Evolutionary conservation across 2,888 invertebrate species (phyloP), one percentile per base, ranked within the genome.

Genomic region (Tenodera sinensis): DNA sequence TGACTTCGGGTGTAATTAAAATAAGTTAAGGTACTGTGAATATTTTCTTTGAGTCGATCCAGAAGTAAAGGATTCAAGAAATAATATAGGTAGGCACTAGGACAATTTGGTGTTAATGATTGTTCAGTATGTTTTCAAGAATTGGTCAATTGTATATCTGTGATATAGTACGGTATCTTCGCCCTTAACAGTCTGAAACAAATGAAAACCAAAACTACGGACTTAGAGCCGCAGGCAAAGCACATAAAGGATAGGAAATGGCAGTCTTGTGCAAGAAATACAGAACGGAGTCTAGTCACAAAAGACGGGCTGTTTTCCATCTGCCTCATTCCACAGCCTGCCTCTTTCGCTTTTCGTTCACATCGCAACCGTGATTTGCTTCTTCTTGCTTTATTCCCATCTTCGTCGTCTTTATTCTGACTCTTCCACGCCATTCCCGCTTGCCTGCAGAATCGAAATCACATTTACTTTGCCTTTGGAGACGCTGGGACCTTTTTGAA

Each of bases 401-500:
- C 85, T 83, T 88, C 87, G 88, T 88, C 88, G 83, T 87, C 25
- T 25, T 28, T 30, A 15, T 28, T n/a, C n/a, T 54, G 47, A 42
- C n/a, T 85, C 47, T 42, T 85, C 54, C 85, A 71, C 54, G 54
- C 54, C 54, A 71, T 71, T 71, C 54, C 54, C 54, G 54, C 54
- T 25, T 28, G 81, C 86, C 28, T 81, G 87, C 30, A 28, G 30
- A 42, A 90, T 90, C 90, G 90, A 90, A 90, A 89, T 90, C 90
- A 89, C 90, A 90, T 91, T 90, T 90, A 89, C 90, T 89, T 90
- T 89, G 88, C 85, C 83, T 71, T 30, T 86, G 28, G 71, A 81
- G 86, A 85, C 81, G 28, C 20, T 86, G 81, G 89, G 89, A 89
- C 90, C 89, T 90, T 89, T 91, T 91, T 91, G 91, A 91, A 91